Evolutionary conservation across 1,140 invertebrate genomes (phyloP).

Genomic region (Ostrea edulis): DNA sequence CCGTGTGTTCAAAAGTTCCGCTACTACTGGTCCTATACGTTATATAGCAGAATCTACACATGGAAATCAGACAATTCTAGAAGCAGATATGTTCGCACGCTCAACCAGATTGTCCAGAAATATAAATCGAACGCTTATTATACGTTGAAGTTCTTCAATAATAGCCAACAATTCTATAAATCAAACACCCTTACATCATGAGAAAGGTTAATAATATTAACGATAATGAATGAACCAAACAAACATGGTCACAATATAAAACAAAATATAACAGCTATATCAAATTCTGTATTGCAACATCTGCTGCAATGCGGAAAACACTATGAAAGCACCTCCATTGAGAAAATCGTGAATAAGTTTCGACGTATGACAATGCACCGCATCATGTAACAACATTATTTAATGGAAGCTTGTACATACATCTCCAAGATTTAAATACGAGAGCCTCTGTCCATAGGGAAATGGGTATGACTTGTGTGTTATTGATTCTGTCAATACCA

Average conservation of each 20-base stretch:
- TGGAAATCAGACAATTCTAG: not conserved
- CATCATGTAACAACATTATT: not conserved
- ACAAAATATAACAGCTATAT: not conserved
- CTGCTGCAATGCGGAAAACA: not conserved
- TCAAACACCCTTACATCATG: not conserved
- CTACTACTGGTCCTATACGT: not conserved
- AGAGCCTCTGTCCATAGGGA: not conserved
- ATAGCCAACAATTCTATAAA: not conserved
- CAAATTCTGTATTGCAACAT: not conserved
- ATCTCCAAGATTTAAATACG: constrained; percentile 29
- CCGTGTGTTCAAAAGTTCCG: not conserved
- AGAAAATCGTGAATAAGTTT: constrained; percentile 17
- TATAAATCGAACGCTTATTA: not conserved
- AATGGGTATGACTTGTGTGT: not conserved
- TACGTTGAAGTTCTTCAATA: not conserved
- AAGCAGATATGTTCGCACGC: not conserved
- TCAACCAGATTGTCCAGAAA: not conserved
- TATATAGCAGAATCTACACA: not conserved
- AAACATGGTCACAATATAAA: not conserved
- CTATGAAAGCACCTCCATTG: not conserved
- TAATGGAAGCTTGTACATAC: constrained; percentile 10
- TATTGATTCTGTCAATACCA: constrained; percentile 25
- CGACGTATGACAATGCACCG: not conserved
- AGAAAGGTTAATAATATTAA: not conserved
- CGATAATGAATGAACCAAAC: not conserved